Conservation (phyloP, 2,113 vertebrate species). For the Rhadina sibilatrix region DNA sequence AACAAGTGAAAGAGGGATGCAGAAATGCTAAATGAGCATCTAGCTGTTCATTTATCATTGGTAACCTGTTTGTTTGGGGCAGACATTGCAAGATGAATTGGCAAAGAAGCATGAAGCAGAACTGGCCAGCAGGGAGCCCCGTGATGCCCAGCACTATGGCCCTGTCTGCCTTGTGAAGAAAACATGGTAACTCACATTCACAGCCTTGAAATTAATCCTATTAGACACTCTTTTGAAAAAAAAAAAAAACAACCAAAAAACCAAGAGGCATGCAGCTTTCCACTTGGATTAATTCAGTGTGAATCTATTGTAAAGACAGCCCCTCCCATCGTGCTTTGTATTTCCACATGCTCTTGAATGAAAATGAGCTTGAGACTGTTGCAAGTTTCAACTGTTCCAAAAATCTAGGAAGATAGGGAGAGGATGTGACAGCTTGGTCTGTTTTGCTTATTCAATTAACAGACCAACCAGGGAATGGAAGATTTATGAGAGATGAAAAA, state of each 20-base stretch:
- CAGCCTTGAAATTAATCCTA: constrained; percentile 68
- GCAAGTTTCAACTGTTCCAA: neutral
- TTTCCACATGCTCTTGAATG: neutral
- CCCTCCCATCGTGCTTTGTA: neutral
- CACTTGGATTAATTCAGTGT: neutral
- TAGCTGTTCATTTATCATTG: neutral
- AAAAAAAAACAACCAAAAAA: neutral
- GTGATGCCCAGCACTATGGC: neutral
- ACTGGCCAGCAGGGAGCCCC: neutral
- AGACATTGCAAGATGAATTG: neutral
- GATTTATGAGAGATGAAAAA: neutral
- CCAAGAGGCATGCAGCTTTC: neutral
- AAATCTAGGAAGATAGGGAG: neutral
- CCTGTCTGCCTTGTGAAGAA: neutral
- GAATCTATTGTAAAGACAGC: neutral
- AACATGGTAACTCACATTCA: neutral
- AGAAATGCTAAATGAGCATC: neutral
- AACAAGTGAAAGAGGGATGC: neutral
- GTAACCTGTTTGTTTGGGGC: neutral
- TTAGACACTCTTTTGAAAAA: constrained; percentile 38
- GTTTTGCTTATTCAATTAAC: neutral
- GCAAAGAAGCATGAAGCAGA: constrained; percentile 1
- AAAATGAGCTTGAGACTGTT: neutral
- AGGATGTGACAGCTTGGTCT: neutral
- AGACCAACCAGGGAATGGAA: neutral